Evolutionary conservation across 2,797 vertebrate species (phyloP).

Genomic region (Leptoclinus maculatus): DNA sequence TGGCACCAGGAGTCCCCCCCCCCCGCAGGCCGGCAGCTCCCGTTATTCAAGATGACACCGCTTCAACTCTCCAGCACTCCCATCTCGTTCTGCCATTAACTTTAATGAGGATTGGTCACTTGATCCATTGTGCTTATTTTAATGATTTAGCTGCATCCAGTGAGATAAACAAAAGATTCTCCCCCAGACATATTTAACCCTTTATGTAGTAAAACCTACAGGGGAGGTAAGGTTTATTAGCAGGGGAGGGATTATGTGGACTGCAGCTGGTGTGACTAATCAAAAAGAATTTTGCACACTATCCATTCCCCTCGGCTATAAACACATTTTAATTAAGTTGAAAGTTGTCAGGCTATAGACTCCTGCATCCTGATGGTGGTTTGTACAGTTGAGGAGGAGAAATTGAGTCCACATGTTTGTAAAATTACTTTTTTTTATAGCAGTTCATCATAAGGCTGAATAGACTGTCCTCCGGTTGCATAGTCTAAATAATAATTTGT

Average conservation of each 20-base stretch:
- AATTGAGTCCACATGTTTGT: conserved; percentile 74
- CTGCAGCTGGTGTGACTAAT: conserved; percentile 63
- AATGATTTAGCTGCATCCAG: conserved; percentile 52
- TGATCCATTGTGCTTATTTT: conserved; percentile 51
- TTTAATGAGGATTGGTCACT: conserved; percentile 64
- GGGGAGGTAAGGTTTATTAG: conserved; percentile 47
- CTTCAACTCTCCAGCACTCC: conserved; percentile 56
- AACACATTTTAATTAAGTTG: conserved; percentile 72
- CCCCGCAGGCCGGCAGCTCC: conserved; percentile 51
- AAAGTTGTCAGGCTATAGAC: conserved; percentile 47
- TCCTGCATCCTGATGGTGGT: conserved; percentile 47
- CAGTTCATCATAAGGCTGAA: conserved; percentile 6
- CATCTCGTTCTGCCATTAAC: conserved; percentile 59
- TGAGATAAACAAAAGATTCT: conserved; percentile 52
- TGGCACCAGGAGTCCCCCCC: conserved; percentile 61
- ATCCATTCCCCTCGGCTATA: conserved; percentile 51
- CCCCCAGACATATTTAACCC: conserved; percentile 50
- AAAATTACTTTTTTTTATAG: conserved; percentile 45
- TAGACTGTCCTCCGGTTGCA: conserved; percentile 17
- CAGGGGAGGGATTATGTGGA: conserved; percentile 16
- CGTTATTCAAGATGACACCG: conserved; percentile 67
- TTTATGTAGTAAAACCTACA: conserved; percentile 30
- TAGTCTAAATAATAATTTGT: conserved; percentile 39
- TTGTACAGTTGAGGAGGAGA: conserved; percentile 36
- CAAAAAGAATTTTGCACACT: conserved; percentile 60